Evolutionary conservation across 2,888 invertebrate genomes (phyloP), one percentile per base, ranked within the genome.

Genomic region (Chesias legatella): DNA sequence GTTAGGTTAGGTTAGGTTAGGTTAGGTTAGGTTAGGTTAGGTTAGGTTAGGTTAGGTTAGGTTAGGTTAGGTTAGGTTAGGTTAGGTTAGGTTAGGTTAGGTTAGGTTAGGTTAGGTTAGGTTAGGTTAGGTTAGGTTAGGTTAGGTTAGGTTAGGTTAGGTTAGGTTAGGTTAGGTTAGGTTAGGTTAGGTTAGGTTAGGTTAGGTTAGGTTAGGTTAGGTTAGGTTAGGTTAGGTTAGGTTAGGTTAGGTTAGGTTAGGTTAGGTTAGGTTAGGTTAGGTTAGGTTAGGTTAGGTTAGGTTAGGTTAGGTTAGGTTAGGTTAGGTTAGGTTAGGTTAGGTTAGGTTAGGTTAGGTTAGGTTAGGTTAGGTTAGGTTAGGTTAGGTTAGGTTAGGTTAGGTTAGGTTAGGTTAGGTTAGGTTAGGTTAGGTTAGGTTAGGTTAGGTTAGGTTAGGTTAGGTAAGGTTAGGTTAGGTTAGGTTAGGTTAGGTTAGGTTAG

Each of bases 301-400:
- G 37, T 33, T 29, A 30, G 27, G 28, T 33, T 39, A 25, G 11
- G 34, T 28, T 35, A 32, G 33, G 34, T 40, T 37, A 37, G 36
- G 41, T 40, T 33, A 37, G 45, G 36, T 37, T 37, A 40, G 40
- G 45, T 46, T 38, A 40, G 37, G 40, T 44, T 48, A 41, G 42
- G 44, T 42, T 36, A 30, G 33, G 38, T 38, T 37, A 43, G 31
- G 36, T 44, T 44, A 33, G 38, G 43, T 45, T 41, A 40, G 40
- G 40, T 39, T 43, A 41, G 42, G 39, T 42, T 42, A 45, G 41
- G 37, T 11, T 10, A 50, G 43, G 43, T 43, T 43, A 50, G 50
- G 50, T 50, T 50, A 50, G 50, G 50, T 50, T 50, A 50, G 50
- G 50, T 50, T 50, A 43, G 33, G 36, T 37, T 37, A 29, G 36